Evolutionary conservation across 2,797 vertebrate genomes (phyloP), one percentile per base, ranked within the genome.

Genomic region (Cygnus olor): DNA sequence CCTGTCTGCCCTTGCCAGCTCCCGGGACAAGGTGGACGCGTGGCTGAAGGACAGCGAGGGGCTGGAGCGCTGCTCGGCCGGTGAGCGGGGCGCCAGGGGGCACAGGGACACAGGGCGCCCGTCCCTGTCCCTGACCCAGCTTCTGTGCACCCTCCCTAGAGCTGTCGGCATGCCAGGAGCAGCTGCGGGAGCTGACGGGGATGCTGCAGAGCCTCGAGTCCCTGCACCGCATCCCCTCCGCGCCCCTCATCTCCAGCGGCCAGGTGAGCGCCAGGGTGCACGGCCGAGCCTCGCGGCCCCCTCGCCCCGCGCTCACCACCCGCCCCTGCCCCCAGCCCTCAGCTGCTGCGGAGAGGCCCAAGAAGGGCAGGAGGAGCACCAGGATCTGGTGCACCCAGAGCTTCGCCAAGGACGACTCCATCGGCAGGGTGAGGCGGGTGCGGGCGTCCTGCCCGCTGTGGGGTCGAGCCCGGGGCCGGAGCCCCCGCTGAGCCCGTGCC

Each of bases 21-120:
- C 97, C 96, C 60, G 96, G 89, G 58, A 98, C 89, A 99, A 99
- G 92, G 98, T 99, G 90, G 97, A 98, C 0, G 98, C 98, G 4
- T 99, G 99, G 99, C 98, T 99, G 85, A 98, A 98, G 97, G 98
- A 99, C 96, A 99, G 98, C 14, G 97, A 98, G 6, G 98, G 98
- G 49, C 97, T 98, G 8, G 98, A 99, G 88, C 97, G 95, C 78
- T 99, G 99, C 58, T 98, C 97, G 24, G 98, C 99, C 14, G 99
- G 99, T 99, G 97, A 98, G 96, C 3, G 4, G 57, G 38, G 14
- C 1, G 6, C 21, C 22, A 17, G 44, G 66, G 90, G 24, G 16
- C 42, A n/a, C 21, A 18, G 28, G 49, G 49, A 14, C 24, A 2
- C 8, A 15, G 16, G 25, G 25, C 19, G 8, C 25, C 60, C 8